Percentiles rank a stretch among this genome's conserved stretches.
Conservation (phyloP, 1,140 invertebrate genomes). For the Trigoniulus corallinus region DNA sequence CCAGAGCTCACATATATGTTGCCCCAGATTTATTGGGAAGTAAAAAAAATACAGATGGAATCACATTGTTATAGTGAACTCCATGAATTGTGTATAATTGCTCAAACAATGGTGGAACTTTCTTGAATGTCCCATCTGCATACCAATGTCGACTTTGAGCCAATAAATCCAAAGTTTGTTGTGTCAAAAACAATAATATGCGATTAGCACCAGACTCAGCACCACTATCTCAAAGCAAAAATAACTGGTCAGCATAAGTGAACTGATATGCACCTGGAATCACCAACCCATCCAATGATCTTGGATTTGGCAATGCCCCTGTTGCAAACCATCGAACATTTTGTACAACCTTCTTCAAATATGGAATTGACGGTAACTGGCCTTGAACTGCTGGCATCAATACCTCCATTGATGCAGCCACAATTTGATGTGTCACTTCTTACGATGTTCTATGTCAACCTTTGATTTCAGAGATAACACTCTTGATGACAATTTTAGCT, state of each 20-base stretch:
- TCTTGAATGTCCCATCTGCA: slow-evolving; percentile 9
- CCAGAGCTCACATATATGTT: not conserved
- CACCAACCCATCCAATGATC: not conserved
- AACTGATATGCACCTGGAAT: not conserved
- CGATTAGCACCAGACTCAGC: not conserved
- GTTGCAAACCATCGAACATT: not conserved
- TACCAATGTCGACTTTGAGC: not conserved
- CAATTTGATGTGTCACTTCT: too few species aligned
- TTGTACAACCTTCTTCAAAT: too few species aligned
- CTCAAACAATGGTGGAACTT: slow-evolving; percentile 9
- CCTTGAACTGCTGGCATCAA: too few species aligned
- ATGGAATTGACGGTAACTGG: too few species aligned
- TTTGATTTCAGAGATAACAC: too few species aligned
- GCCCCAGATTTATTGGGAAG: not conserved
- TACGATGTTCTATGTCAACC: too few species aligned
- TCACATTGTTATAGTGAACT: slow-evolving; percentile 6
- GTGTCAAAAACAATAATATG: slow-evolving; percentile 6
- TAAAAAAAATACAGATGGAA: slow-evolving; percentile 2
- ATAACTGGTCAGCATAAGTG: not conserved
- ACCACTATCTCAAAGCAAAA: not conserved
- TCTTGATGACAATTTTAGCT: too few species aligned
- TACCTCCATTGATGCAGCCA: too few species aligned
- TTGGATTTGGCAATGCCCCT: not conserved
- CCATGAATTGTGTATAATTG: slow-evolving; percentile 10
- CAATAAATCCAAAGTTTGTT: slow-evolving; percentile 6